Conservation (phyloP, 2,797 vertebrate genomes). For the Scarus forsteni region DNA sequence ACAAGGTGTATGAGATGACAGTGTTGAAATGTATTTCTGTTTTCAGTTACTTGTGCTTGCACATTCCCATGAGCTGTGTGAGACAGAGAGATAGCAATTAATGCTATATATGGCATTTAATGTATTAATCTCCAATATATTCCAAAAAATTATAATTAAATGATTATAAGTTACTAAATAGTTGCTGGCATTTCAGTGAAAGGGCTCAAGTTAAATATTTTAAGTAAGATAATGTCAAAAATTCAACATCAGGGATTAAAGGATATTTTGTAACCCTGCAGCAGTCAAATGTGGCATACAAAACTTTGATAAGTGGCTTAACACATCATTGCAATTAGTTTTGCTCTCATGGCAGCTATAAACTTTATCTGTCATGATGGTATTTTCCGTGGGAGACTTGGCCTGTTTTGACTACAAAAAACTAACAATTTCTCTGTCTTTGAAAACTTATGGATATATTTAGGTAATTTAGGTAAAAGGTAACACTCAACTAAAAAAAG, state of each 20-base stretch:
- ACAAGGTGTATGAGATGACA: conserved; percentile 32
- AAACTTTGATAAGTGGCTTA: background rate
- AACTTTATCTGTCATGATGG: no score
- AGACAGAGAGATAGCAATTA: conserved; percentile 1
- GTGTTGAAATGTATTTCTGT: conserved; percentile 37
- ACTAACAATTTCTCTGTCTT: no score
- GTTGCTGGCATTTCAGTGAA: conserved; percentile 8
- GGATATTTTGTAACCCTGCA: background rate
- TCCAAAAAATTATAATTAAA: conserved; percentile 17
- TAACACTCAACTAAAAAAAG: no score
- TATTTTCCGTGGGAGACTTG: no score
- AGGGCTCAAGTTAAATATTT: background rate
- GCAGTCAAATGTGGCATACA: background rate
- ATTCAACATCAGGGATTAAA: conserved; percentile 11
- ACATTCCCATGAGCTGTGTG: conserved; percentile 9
- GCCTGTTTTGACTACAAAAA: no score
- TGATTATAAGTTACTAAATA: conserved; percentile 11
- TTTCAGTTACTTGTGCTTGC: conserved; percentile 27
- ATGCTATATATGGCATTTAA: background rate
- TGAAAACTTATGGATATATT: no score
- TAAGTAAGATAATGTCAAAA: conserved; percentile 12
- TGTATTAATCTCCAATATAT: conserved; percentile 18
- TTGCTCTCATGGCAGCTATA: no score
- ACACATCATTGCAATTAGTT: background rate
- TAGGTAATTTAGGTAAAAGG: no score